Conservation (phyloP, 2,888 invertebrate genomes). For the Baccha elongata region DNA sequence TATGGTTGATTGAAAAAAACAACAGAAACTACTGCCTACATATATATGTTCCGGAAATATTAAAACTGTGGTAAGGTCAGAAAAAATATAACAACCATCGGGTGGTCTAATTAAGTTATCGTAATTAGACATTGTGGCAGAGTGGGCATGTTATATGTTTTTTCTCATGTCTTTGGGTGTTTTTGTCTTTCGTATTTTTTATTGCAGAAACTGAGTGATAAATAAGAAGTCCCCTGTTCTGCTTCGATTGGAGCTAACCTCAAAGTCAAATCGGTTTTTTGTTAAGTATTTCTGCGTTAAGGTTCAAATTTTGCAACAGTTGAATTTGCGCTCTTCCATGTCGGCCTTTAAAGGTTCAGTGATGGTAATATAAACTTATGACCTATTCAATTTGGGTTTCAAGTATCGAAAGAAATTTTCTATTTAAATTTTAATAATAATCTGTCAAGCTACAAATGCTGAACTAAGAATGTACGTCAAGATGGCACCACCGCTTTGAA, state of each 20-base stretch:
- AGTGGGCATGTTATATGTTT: neutral
- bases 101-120: constrained; percentile 26
- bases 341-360: constrained; percentile 18
- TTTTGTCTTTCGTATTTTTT: neutral
- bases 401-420: no score
- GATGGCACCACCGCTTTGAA: no score
- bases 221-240: neutral
- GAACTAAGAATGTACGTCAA: no score
- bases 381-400: no score
- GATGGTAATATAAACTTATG: neutral
- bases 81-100: constrained; percentile 2
- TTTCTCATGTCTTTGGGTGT: neutral
- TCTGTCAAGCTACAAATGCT: no score
- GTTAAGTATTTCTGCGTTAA: neutral
- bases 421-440: no score
- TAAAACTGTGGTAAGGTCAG: neutral
- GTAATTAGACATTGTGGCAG: constrained; percentile 10
- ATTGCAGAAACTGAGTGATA: neutral
- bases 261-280: neutral
- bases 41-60: neutral
- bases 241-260: neutral
- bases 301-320: neutral
- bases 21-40: no score
- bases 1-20: neutral
- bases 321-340: constrained; percentile 2